Evolutionary conservation across 2,113 vertebrate species (phyloP).

Genomic region (Elephantulus edwardii): DNA sequence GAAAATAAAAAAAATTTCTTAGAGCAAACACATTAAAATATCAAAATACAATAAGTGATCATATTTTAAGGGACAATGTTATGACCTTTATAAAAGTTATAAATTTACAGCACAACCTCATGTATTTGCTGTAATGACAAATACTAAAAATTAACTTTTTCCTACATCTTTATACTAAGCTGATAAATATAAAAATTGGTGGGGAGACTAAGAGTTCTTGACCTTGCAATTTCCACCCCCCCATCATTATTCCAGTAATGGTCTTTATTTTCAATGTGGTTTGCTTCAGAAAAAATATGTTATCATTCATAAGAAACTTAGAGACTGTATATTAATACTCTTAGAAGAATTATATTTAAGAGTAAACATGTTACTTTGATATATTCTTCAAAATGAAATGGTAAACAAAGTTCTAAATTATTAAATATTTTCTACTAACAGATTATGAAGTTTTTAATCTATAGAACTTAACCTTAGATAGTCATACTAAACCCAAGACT

Average conservation of each 20-base stretch:
- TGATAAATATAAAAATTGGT: not conserved
- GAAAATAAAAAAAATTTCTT: not conserved
- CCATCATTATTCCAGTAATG: conserved; percentile 7
- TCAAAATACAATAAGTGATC: not conserved
- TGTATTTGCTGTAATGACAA: not conserved
- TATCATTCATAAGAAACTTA: not conserved
- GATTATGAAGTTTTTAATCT: not conserved
- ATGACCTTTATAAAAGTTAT: not conserved
- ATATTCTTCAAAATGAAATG: not conserved
- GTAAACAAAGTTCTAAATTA: not conserved
- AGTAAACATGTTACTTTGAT: not conserved
- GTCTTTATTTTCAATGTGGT: not conserved
- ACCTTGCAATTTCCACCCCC: too few species aligned
- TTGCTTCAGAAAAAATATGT: not conserved
- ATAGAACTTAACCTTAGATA: too few species aligned
- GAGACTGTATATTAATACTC: not conserved
- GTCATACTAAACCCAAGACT: too few species aligned
- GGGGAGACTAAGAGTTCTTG: not conserved
- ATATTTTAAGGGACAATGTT: not conserved
- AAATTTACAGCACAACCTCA: not conserved
- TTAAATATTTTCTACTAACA: not conserved
- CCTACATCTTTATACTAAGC: not conserved
- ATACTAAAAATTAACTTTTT: conserved; percentile 1
- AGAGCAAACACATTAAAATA: not conserved
- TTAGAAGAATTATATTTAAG: not conserved